Percentiles rank a stretch among this genome's conserved stretches.
Evolutionary conservation across 2,113 vertebrate genomes (phyloP).

Genomic region (Melospiza melodia): DNA sequence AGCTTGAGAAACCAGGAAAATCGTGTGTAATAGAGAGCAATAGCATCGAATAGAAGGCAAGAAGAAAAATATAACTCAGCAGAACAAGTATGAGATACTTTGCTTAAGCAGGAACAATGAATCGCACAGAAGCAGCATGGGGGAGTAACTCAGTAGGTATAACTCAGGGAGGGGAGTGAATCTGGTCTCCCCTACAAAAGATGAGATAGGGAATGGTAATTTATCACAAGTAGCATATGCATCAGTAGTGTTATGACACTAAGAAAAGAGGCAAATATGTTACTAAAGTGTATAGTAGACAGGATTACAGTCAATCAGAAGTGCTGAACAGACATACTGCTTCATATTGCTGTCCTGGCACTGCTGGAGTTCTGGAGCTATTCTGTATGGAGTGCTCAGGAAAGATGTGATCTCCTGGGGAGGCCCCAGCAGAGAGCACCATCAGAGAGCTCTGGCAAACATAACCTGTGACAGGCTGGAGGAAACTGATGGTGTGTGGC

Average conservation of each 20-base stretch:
- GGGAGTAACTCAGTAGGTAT: background rate
- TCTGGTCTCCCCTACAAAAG: background rate
- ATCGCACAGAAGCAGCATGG: background rate
- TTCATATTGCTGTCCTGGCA: background rate
- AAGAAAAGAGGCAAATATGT: background rate
- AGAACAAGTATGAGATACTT: background rate
- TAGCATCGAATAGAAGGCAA: background rate
- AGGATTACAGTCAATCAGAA: background rate
- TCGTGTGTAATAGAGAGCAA: background rate
- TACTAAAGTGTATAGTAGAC: background rate
- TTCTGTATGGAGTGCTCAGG: rapidly evolving
- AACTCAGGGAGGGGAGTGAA: background rate
- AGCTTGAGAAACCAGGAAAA: background rate
- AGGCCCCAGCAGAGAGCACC: background rate
- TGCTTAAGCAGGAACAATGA: background rate
- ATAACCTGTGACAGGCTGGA: background rate
- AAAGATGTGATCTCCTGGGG: background rate
- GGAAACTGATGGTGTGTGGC: background rate
- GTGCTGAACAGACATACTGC: background rate
- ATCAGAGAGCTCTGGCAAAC: background rate
- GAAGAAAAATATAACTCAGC: background rate
- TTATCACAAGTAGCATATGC: background rate
- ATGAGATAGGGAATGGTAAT: background rate
- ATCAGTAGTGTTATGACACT: background rate
- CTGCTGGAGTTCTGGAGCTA: background rate